A percentile compares a stretch with the other conserved stretches of the same genome.
These are phyloP conservation scores for Pangasianodon hypophthalmus DNA, from an alignment of 2,113 vertebrate species.

Conservation along the genomic window DNA sequence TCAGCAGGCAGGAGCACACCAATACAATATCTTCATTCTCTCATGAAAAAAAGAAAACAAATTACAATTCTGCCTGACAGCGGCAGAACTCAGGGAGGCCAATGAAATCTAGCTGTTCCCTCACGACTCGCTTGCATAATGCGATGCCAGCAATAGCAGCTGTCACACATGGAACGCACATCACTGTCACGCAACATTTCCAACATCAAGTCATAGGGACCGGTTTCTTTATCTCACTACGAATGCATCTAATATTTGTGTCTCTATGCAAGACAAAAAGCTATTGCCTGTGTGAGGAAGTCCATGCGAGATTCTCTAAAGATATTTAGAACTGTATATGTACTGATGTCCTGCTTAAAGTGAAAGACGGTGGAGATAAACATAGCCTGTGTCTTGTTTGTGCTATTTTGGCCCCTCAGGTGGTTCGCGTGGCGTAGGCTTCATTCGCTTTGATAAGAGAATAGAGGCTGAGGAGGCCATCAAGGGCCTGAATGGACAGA, in stretches of 20 bases:
- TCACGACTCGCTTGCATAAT: slow-evolving; percentile 51
- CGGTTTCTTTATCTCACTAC: slow-evolving; percentile 18
- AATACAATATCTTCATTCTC: slow-evolving; percentile 49
- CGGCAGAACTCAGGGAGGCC: slow-evolving; percentile 41
- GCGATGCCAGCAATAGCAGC: slow-evolving; percentile 50
- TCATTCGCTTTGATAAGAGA: slow-evolving; percentile 99
- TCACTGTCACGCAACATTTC: slow-evolving; percentile 39
- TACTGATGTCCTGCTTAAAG: neutral
- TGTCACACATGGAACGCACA: slow-evolving; percentile 42
- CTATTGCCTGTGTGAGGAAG: neutral
- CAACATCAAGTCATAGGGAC: slow-evolving; percentile 31
- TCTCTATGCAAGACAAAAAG: neutral
- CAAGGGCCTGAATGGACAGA: slow-evolving; percentile 99
- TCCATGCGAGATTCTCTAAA: slow-evolving; percentile 45
- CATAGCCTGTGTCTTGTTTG: slow-evolving; percentile 41
- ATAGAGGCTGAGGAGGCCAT: slow-evolving; percentile 99
- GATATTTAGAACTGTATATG: slow-evolving; percentile 4
- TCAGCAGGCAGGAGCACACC: slow-evolving; percentile 42
- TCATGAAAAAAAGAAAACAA: slow-evolving; percentile 55
- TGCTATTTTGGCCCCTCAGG: slow-evolving; percentile 85
- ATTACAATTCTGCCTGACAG: slow-evolving; percentile 55
- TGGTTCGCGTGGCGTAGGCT: slow-evolving; percentile 98
- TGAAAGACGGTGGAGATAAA: slow-evolving; percentile 6
- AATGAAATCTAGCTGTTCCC: slow-evolving; percentile 48
- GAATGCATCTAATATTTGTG: slow-evolving; percentile 26